phyloP scores from a whole-genome alignment of 2,888 invertebrate species.

The Spodoptera littoralis region DNA sequence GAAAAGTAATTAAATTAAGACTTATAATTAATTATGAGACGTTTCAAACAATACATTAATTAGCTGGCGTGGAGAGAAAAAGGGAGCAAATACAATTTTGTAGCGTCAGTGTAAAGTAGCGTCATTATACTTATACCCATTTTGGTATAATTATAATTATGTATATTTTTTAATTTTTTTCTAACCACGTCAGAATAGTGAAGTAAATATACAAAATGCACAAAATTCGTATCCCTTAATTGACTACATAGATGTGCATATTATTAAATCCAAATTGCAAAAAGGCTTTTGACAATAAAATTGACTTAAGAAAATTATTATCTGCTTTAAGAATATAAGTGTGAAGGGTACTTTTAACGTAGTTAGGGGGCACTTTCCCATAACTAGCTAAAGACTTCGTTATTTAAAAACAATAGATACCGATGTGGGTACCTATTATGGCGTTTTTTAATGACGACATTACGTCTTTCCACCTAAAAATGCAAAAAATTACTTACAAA shows the following conservation, averaged over 20 bases:
- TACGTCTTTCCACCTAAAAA: too few relatives aligned
- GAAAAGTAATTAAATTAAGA: conserved; percentile 55
- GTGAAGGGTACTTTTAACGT: too few relatives aligned
- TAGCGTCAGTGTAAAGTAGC: background rate
- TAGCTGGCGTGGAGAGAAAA: conserved; percentile 16
- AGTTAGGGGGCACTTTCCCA: too few relatives aligned
- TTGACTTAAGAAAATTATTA: too few relatives aligned
- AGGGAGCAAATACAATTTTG: background rate
- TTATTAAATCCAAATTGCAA: conserved; percentile 1
- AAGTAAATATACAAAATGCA: conserved; percentile 9
- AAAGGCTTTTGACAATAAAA: background rate
- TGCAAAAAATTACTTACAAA: too few relatives aligned
- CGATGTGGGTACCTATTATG: too few relatives aligned
- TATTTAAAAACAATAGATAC: too few relatives aligned
- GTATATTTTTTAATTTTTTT: background rate
- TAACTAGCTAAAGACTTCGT: too few relatives aligned
- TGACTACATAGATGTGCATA: background rate
- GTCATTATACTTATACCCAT: background rate
- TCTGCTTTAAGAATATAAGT: too few relatives aligned
- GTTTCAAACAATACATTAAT: conserved; percentile 50
- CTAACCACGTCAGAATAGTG: conserved; percentile 8
- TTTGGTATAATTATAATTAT: too few relatives aligned
- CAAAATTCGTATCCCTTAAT: conserved; percentile 8
- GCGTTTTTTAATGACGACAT: too few relatives aligned
- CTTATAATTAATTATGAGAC: conserved; percentile 56